Evolutionary conservation across 2,888 invertebrate genomes (phyloP).

Genomic region (Spilarctia lutea): DNA sequence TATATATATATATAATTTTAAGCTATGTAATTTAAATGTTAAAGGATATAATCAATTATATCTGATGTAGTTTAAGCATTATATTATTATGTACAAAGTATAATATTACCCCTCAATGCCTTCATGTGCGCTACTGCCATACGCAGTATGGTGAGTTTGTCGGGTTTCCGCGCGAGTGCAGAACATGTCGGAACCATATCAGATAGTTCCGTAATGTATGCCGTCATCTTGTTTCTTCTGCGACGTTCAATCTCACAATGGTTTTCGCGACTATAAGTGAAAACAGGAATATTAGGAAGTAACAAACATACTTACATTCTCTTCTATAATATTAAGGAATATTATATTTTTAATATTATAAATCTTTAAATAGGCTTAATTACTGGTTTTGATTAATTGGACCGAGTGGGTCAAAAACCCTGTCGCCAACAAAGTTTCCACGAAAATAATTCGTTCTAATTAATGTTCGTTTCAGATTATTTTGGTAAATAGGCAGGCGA

Average conservation of each 20-base stretch:
- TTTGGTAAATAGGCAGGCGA: too few species aligned
- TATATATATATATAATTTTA: neutral
- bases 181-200: slow-evolving; percentile 99
- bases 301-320: neutral
- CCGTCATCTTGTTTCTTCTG: slow-evolving; percentile 99
- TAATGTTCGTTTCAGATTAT: too few species aligned
- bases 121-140: slow-evolving; percentile 99
- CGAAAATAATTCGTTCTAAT: too few species aligned
- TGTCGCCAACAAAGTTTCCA: too few species aligned
- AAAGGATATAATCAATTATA: neutral
- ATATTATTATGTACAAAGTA: neutral
- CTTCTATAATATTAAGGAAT: too few species aligned
- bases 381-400: neutral
- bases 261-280: slow-evolving; percentile 93
- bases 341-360: neutral
- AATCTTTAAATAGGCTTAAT: neutral
- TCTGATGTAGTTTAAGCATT: neutral
- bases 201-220: slow-evolving; percentile 99
- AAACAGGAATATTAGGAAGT: neutral
- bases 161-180: slow-evolving; percentile 98
- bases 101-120: slow-evolving; percentile 92
- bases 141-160: slow-evolving; percentile 99
- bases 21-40: neutral
- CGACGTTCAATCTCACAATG: slow-evolving; percentile 99
- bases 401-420: too few species aligned